Evolutionary conservation across 2,113 vertebrate genomes (phyloP), one percentile per base, ranked within the genome.

Genomic region (Castor canadensis): DNA sequence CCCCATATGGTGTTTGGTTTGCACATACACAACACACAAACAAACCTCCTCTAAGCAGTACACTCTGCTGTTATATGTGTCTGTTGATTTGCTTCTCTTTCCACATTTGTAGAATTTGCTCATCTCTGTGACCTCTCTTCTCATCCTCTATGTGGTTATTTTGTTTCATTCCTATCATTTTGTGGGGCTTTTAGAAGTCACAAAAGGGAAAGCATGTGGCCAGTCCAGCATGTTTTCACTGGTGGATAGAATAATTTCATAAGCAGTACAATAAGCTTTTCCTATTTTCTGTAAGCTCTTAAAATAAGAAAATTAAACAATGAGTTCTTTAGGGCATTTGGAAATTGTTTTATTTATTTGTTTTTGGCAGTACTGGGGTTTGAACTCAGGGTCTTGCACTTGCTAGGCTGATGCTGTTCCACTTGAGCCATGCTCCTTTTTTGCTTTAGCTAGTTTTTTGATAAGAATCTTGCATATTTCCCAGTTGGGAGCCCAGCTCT

Each of bases 311-410:
- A 93, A 71, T 58, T 35, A 93, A 82, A n/a, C 38, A 35, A 32
- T 76, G 91, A 76, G 6, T 93, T 81, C 45, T 58, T 81, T 64
- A 72, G 58, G 26, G 73, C 35, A 32, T 24, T 69, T 81, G 58
- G 66, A 54, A 76, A 88, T 85, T 84, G 17, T 80, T 93, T 80
- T 67, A 28, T n/a, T n/a, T n/a, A n/a, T n/a, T n/a, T n/a, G n/a
- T n/a, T n/a, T n/a, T n/a, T n/a, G n/a, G n/a, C n/a, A n/a, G n/a
- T n/a, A n/a, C n/a, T n/a, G n/a, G n/a, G n/a, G n/a, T n/a, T n/a
- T n/a, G n/a, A n/a, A n/a, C n/a, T n/a, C n/a, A n/a, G n/a, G n/a
- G n/a, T n/a, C n/a, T n/a, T n/a, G n/a, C n/a, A n/a, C n/a, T n/a
- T n/a, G n/a, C n/a, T n/a, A n/a, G n/a, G n/a, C n/a, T n/a, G n/a